These are phyloP conservation scores for Petrophora chlorosata DNA, from an alignment of 2,888 invertebrate species.

Conservation along the genomic window DNA sequence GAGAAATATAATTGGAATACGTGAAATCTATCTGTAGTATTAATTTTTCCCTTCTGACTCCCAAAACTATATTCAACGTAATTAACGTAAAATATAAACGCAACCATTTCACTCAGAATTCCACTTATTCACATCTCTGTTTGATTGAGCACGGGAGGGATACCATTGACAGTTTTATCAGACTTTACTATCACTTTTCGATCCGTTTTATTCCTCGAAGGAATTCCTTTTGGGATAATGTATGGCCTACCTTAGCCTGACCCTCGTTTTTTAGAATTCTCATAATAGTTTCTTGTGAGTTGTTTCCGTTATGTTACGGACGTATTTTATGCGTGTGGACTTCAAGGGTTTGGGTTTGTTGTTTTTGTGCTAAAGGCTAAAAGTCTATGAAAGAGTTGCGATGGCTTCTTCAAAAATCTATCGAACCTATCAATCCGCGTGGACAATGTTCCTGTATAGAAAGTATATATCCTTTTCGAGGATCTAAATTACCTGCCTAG, in stretches of 20 bases:
- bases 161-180: slow-evolving; percentile 53
- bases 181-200: slow-evolving; percentile 49
- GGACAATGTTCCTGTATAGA: no score
- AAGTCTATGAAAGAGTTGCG: no score
- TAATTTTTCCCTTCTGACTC: no score
- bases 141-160: slow-evolving; percentile 49
- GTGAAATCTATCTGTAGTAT: no score
- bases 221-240: slow-evolving; percentile 43
- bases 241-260: slow-evolving; percentile 30
- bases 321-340: no score
- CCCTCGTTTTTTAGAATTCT: slow-evolving; percentile 34
- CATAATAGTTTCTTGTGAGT: slow-evolving; percentile 28
- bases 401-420: no score
- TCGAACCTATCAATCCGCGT: no score
- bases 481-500: no score
- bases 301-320: slow-evolving; percentile 4
- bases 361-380: no score
- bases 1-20: no score
- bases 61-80: no score
- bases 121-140: slow-evolving; percentile 21
- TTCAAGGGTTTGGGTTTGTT: not conserved
- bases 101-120: slow-evolving; percentile 19
- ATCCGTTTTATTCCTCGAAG: slow-evolving; percentile 39
- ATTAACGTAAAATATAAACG: not conserved
- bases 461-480: no score